Evolutionary conservation across 1,140 invertebrate genomes (phyloP), one percentile per base, ranked within the genome.

Genomic region (Drepana arcuata): DNA sequence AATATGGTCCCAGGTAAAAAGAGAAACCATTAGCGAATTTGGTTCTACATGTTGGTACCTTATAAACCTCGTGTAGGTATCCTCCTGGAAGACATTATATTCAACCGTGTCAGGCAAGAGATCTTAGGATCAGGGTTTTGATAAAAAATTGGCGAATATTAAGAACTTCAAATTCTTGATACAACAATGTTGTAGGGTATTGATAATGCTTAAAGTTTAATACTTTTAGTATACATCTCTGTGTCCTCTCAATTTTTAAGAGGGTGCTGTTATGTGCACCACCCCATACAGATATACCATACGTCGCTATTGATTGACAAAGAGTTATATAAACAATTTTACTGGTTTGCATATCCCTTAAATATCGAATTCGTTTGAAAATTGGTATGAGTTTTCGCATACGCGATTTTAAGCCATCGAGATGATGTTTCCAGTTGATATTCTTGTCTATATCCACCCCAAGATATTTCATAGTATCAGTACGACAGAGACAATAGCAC

Each of bases 221-320:
- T 2, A 43, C 29, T 26, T 43, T 43, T 3, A 43, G 2, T 6
- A 43, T 14, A 16, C 14, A 14, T 25, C 41, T 31, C 11, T 36
- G 34, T 5, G 34, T 34, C 2, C 41, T 29, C 27, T 43, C 34
- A 12, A 42, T n/a, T 30, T 35, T 31, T 4, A 43, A 25, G 4
- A 36, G n/a, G 13, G 14, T 15, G 21, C 7, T 36, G 25, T 41
- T 34, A 1, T 14, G 14, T 15, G 31, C 32, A 11, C 39, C 39
- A 24, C 39, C 39, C 39, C 39, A 41, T 0, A 18, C 26, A 15
- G 16, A 9, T 9, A 41, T 41, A 15, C 32, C 39, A 34, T 41
- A 41, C 2, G 32, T 24, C 6, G 25, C 9, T 30, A 41, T n/a
- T n/a, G 32, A 41, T 15, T 35, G 32, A 34, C 39, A 34, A 1